Base-by-base conservation (phyloP, 2,888 invertebrate genomes). In the Troilus luridus region DNA sequence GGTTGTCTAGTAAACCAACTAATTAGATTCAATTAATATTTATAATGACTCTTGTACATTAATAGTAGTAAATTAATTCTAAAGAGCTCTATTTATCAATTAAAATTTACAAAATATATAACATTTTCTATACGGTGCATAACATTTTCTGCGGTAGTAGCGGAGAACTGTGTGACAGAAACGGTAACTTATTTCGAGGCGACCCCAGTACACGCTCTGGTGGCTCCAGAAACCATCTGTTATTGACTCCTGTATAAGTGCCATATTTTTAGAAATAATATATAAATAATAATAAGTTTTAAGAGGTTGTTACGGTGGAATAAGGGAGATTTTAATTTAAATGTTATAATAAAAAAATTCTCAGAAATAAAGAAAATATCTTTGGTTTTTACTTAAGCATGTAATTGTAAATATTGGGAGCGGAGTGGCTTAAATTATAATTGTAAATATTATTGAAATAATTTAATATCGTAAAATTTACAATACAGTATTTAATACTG, bases 161-260 rank as follows among this genome's bases (percentile, higher is more conserved):
- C 8, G 9, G 72, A 41, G 27, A 77, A 27, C 24, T 41, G 72
- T 41, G 72, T 77, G 27, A 77, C 72, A 77, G 72, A 17, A 77
- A 27, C 72, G 41, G 72, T 27, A 77, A 77, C 72, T 77, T 77
- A 77, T 77, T 27, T 77, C 27, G 24, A 77, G 14, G 72, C 27
- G 72, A 41, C 17, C 27, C 67, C 19, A 0, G 72, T 77, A 77
- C 41, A 77, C 72, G 72, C 72, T 77, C 72, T 77, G 41, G 72
- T 77, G 72, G 17, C 72, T 41, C 7, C 72, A 77, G 72, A 41
- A 41, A 77, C 72, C 72, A 77, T 27, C 72, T 77, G 72, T 77
- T 77, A 77, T 77, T 41, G 72, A 77, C 27, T 77, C 27, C 72
- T 77, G 14, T 77, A 77, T 77, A 41, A 77, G 72, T 77, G 72